Evolutionary conservation across 2,797 vertebrate species (phyloP).

Genomic region (Gobionotothen gibberifrons): DNA sequence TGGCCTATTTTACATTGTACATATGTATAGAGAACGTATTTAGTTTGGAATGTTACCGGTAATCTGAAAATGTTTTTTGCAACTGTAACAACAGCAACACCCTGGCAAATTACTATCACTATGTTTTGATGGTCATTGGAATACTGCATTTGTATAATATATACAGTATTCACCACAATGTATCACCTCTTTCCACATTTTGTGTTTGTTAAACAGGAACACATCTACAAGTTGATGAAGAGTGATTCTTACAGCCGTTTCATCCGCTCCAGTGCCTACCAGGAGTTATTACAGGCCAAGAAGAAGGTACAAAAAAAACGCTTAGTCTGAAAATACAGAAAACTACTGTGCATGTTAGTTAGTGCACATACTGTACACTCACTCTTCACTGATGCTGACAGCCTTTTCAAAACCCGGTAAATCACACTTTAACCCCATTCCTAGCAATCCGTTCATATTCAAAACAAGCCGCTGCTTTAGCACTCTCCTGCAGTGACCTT

Average conservation of each 20-base stretch:
- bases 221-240: slow-evolving; percentile 99
- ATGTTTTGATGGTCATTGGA: not conserved
- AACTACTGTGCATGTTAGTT: not conserved
- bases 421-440: slow-evolving; percentile 24
- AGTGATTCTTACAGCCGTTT: slow-evolving; percentile 99
- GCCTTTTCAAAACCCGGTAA: slow-evolving; percentile 27
- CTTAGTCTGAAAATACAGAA: slow-evolving; percentile 37
- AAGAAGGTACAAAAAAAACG: slow-evolving; percentile 88
- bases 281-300: slow-evolving; percentile 98
- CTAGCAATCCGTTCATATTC: not conserved
- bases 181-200: not conserved
- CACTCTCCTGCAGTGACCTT: not conserved
- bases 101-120: not conserved
- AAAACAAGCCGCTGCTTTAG: slow-evolving; percentile 11
- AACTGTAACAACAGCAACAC: not conserved
- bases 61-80: not conserved
- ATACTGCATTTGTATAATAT: not conserved
- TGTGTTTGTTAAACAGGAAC: slow-evolving; percentile 86
- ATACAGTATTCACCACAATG: not conserved
- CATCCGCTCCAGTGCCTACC: slow-evolving; percentile 99
- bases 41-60: not conserved
- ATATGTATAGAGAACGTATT: not conserved
- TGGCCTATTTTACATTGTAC: not conserved
- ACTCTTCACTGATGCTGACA: slow-evolving; percentile 4
- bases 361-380: not conserved